Evolutionary conservation across 1,140 invertebrate genomes (phyloP).

Genomic region (Thaumatotibia leucotreta): DNA sequence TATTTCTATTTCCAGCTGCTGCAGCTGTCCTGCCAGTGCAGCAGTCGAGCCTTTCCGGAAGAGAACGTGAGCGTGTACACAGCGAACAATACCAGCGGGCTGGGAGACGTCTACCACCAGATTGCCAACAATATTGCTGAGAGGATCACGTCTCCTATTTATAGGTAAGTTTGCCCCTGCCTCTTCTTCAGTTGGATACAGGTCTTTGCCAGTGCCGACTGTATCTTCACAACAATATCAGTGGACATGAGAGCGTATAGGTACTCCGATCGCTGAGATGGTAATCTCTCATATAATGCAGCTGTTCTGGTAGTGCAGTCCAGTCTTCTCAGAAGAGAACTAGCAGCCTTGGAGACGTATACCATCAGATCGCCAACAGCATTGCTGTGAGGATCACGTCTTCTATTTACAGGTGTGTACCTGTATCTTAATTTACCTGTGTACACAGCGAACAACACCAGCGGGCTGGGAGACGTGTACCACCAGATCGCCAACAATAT

Average conservation of each 20-base stretch:
- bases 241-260: too few relatives aligned
- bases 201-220: too few relatives aligned
- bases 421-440: slow-evolving; percentile 42
- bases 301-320: slow-evolving; percentile 35
- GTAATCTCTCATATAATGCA: slow-evolving; percentile 57
- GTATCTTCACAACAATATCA: too few relatives aligned
- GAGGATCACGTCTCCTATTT: slow-evolving; percentile 62
- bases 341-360: slow-evolving; percentile 44
- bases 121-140: slow-evolving; percentile 66
- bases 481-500: slow-evolving; percentile 20
- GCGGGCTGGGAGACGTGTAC: slow-evolving; percentile 48
- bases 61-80: slow-evolving; percentile 67
- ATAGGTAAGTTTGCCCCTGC: too few relatives aligned
- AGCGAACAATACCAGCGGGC: slow-evolving; percentile 34
- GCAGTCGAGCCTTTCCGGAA: slow-evolving; percentile 36
- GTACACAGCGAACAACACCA: slow-evolving; percentile 48
- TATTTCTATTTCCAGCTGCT: slow-evolving; percentile 28
- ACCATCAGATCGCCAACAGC: slow-evolving; percentile 64
- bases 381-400: slow-evolving; percentile 64
- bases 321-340: slow-evolving; percentile 44
- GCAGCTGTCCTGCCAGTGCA: slow-evolving; percentile 37
- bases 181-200: too few relatives aligned
- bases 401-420: slow-evolving; percentile 33
- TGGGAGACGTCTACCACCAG: slow-evolving; percentile 56
- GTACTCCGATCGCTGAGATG: too few relatives aligned